Evolutionary conservation across 1,140 invertebrate species (phyloP), one percentile per base, ranked within the genome.

Genomic region (Frieseomelitta varia): DNA sequence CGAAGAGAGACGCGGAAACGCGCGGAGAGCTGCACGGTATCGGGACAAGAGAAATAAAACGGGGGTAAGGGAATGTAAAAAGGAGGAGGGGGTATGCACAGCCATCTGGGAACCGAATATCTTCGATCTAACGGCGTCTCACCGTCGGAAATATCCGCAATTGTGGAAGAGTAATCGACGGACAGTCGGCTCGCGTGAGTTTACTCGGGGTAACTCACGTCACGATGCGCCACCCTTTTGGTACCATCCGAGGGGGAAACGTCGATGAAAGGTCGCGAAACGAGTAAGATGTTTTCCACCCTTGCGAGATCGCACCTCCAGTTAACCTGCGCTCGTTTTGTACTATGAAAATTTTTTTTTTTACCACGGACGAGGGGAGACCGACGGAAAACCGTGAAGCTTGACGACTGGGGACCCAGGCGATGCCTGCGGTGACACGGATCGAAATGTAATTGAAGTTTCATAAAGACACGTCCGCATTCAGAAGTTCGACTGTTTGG

Each of bases 131-230:
- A 93, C 90, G 91, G 91, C 84, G 90, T 88, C 78, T 90, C 51
- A 65, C 75, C 69, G 27, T 90, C 87, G 87, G 39, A 90, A 92
- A 90, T 93, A 93, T 94, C 91, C 93, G 90, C 91, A 92, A 93
- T 93, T 93, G 93, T 93, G 92, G 92, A 92, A 90, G 85, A 82
- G 91, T 92, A 94, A 94, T 93, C 93, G 93, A 93, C 91, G 91
- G 92, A 93, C 89, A 91, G 91, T 88, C 51, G 63, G 55, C 34
- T 76, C 39, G 78, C 65, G 69, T 34, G 34, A 56, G 69, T 72
- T 79, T 81, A 47, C 56, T 30, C 56, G 73, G 87, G 81, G 61
- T 63, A 34, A 14, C 74, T 69, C 75, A n/a, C n/a, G 68, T 78
- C 88, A n/a, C 47, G 74, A 78, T 71, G 55, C 74, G 80, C 88